A percentile compares a stretch with the other conserved stretches of the same genome.
Conservation (phyloP, 2,113 vertebrate species). For the Anseranas semipalmata region DNA sequence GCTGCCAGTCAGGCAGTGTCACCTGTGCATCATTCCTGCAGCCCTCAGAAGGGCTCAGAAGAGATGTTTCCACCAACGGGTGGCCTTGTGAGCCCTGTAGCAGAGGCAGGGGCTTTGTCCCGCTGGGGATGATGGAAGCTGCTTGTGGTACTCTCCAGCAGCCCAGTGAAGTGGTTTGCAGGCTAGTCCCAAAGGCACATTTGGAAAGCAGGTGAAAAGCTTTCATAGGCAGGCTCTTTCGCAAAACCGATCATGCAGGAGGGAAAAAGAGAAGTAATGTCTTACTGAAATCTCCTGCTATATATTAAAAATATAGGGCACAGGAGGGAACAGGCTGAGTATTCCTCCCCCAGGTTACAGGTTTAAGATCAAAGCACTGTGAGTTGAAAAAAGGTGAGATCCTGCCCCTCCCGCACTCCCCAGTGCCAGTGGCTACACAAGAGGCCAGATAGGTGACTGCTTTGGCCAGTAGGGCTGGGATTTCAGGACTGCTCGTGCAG, state of each 20-base stretch:
- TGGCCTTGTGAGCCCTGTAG: not conserved
- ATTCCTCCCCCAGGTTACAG: not conserved
- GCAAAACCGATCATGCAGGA: not conserved
- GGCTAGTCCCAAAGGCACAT: not conserved
- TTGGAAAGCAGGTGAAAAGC: not conserved
- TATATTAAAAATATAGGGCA: not conserved
- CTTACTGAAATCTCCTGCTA: not conserved
- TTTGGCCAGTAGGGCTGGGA: not conserved
- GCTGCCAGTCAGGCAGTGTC: not conserved
- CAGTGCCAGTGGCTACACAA: not conserved
- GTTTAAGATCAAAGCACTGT: not conserved
- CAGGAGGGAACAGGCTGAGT: not conserved
- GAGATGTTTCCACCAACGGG: not conserved
- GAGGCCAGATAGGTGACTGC: not conserved
- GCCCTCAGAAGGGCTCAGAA: not conserved
- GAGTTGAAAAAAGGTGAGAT: not conserved
- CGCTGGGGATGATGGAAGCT: not conserved
- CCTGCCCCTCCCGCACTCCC: not conserved
- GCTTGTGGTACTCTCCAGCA: not conserved
- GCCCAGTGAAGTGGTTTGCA: fast-evolving
- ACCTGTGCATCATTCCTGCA: not conserved
- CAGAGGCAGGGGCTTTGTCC: not conserved
- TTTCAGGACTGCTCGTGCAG: not conserved
- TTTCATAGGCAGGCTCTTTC: not conserved
- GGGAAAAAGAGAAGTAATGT: not conserved